Conservation (phyloP, 2,888 invertebrate genomes). For the Caradrina kadenii region DNA sequence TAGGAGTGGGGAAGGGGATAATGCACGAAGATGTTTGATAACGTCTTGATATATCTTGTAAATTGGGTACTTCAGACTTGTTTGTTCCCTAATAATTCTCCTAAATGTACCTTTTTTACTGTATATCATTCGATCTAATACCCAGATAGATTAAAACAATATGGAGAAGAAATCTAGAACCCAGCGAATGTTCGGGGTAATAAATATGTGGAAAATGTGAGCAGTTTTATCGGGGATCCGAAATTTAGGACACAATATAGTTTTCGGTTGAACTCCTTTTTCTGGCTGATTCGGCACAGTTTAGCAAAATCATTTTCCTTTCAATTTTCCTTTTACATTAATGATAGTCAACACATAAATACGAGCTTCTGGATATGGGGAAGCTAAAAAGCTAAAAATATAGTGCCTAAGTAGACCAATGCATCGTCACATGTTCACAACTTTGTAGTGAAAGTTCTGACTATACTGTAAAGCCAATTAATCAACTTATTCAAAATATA, state of each 20-base stretch:
- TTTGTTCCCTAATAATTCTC: slow-evolving; percentile 18
- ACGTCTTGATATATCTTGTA: slow-evolving; percentile 28
- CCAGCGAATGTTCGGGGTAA: slow-evolving; percentile 10
- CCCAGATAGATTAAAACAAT: slow-evolving; percentile 28
- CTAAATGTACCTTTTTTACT: neutral
- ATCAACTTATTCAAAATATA: neutral
- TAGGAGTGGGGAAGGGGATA: slow-evolving; percentile 37
- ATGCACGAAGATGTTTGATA: slow-evolving; percentile 32
- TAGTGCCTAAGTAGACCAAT: neutral
- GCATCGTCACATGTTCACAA: neutral
- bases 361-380: neutral
- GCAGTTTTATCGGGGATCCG: slow-evolving; percentile 43
- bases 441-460: too few species aligned
- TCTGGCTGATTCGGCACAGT: slow-evolving; percentile 38
- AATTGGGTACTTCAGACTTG: slow-evolving; percentile 18
- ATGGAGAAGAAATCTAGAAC: slow-evolving; percentile 21
- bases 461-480: neutral
- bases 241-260: slow-evolving; percentile 45
- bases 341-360: slow-evolving; percentile 24
- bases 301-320: slow-evolving; percentile 33
- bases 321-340: slow-evolving; percentile 36
- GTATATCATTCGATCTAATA: neutral
- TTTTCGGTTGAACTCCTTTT: slow-evolving; percentile 38
- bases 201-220: slow-evolving; percentile 36
- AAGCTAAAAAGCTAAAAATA: too few species aligned